Evolutionary conservation across 2,113 vertebrate species (phyloP), one percentile per base, ranked within the genome.

Genomic region (Ammodramus savannarum): DNA sequence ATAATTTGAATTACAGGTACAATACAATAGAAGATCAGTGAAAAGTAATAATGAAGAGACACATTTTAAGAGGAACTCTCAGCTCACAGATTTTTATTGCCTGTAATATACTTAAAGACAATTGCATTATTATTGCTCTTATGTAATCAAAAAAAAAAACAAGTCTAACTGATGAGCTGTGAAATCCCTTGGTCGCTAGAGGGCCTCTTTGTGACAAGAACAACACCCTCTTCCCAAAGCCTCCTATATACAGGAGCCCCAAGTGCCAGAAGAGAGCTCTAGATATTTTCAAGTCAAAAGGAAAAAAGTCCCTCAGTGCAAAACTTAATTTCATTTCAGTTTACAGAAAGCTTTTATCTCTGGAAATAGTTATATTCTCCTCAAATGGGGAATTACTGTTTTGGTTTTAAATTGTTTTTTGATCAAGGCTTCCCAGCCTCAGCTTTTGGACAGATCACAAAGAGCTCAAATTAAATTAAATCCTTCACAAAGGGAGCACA

Each of bases 231-330:
- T 48, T 18, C 27, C 73, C 36, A 44, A 31, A 71, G 46, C 7
- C 46, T 57, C n/a, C 58, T 6, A 3, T 1, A 5, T 1, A 44
- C 8, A 80, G 34, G 16, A 58, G 31, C 19, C 10, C 17, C 4
- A n/a, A 38, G 13, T 8, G 18, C 10, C 2, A 0, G 3, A 58
- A 78, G 6, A 54, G 26, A 78, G 17, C 36, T 58, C 49, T 8
- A 10, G 4, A 44, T 41, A 38, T 1, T 18, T 27, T 27, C 61
- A 51, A 54, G 13, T 21, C 34, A 62, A 78, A 59, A 71, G 10
- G 10, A 82, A 52, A 44, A 4, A 39, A 48, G 25, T 36, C 36
- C n/a, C 59, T 31, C 36, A 41, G 38, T 6, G 15, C 26, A 49
- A 85, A 87, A 49, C 6, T 74, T 78, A 8, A 41, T 19, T 83